These are phyloP conservation scores for Corythaixoides concolor DNA, from an alignment of 2,113 vertebrate species.

Conservation along the genomic window DNA sequence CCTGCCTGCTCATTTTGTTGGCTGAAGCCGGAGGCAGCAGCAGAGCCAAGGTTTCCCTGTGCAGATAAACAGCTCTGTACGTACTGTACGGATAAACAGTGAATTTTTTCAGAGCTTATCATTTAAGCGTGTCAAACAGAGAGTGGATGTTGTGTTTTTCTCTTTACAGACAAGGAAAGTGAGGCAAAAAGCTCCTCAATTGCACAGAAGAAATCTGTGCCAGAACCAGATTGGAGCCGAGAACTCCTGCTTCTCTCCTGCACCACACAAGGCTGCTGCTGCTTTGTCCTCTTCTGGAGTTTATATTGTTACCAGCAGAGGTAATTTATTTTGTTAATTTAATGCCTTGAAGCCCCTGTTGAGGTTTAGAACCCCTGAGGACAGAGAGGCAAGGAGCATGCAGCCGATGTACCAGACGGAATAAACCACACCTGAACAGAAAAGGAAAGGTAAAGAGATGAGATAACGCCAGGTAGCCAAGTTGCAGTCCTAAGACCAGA, in stretches of 20 bases:
- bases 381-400: background rate
- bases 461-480: background rate
- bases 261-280: background rate
- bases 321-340: background rate
- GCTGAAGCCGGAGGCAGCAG: background rate
- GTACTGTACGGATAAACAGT: accelerated
- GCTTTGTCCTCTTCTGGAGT: background rate
- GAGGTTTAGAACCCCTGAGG: background rate
- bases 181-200: background rate
- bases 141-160: background rate
- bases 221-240: background rate
- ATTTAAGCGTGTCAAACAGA: background rate
- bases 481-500: background rate
- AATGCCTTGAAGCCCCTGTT: background rate
- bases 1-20: background rate
- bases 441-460: background rate
- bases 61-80: background rate
- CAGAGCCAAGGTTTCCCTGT: background rate
- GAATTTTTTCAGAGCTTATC: background rate
- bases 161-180: background rate
- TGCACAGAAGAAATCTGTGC: background rate
- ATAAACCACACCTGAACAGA: background rate
- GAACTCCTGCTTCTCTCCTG: background rate
- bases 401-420: accelerated
- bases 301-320: background rate